Evolutionary conservation across 2,797 vertebrate species (phyloP), one percentile per base, ranked within the genome.

Genomic region (Channallabes apus): DNA sequence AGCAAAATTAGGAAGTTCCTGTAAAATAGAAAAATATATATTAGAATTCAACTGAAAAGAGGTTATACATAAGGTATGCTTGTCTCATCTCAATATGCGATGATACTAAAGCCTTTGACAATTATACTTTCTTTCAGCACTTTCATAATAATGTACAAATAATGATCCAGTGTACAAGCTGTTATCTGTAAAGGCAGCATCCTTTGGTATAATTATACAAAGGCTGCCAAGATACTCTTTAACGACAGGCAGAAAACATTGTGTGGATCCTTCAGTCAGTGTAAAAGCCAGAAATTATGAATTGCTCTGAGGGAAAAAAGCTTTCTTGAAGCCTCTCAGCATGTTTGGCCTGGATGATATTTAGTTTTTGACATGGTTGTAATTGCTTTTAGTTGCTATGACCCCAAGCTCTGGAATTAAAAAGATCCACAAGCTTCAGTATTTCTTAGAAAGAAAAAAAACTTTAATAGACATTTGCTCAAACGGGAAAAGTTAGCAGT

Each of bases 171-270:
- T 88, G 77, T 91, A 91, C 91, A 91, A 91, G 90, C 82, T 85
- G 24, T 51, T 54, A 87, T 91, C 86, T 85, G 89, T 87, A 89
- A 84, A 51, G 86, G 85, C 90, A 90, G 91, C 91, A 88, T 94
- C 92, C 89, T 91, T 91, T 91, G 91, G 87, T 85, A 90, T 92
- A 91, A 93, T 91, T 89, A 92, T 91, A 90, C 90, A 85, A 64
- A 84, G 88, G 91, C 88, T 62, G 85, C 89, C 82, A 80, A 91
- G 87, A 78, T 91, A 87, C 90, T 84, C 90, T 91, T 90, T 90
- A 91, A 89, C 89, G 91, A 91, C 62, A 68, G 89, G 87, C 87
- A 78, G 82, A n/a, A 84, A 88, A 85, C 89, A 86, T 87, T 78
- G 85, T 89, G n/a, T 1, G 7, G 24, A 24, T 11, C 11, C 18